Evolutionary conservation across 2,113 vertebrate genomes (phyloP).

Genomic region (Ceyx melanurus): DNA sequence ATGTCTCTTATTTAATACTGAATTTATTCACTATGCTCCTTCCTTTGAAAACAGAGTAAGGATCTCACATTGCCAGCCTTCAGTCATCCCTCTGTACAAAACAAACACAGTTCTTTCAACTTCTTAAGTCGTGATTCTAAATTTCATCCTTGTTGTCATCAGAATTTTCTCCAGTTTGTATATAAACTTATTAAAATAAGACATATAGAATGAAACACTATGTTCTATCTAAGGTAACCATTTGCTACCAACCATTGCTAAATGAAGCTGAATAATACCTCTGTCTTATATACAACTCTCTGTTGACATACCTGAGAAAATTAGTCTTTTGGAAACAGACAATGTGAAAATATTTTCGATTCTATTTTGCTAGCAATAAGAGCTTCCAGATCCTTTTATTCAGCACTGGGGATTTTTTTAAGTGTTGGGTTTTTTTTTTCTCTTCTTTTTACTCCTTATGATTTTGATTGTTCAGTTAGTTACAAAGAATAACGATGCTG

Average conservation of each 20-base stretch:
- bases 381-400: background rate
- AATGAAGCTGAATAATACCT: background rate
- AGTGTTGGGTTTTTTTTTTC: fast-evolving
- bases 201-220: background rate
- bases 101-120: background rate
- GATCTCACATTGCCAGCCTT: background rate
- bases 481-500: background rate
- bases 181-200: background rate
- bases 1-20: background rate
- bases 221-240: background rate
- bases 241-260: background rate
- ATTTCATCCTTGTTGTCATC: background rate
- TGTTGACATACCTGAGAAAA: background rate
- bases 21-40: background rate
- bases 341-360: fast-evolving
- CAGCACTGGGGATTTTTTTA: background rate
- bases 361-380: background rate
- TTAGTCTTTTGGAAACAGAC: background rate
- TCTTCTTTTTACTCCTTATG: background rate
- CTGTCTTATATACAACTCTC: background rate
- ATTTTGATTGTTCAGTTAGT: background rate
- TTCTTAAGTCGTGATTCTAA: background rate
- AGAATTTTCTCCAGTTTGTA: background rate
- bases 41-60: background rate
- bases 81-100: background rate